Percentiles rank a stretch among this genome's conserved stretches.
Conservation (phyloP, 2,113 vertebrate genomes). For the Leptosomus discolor region DNA sequence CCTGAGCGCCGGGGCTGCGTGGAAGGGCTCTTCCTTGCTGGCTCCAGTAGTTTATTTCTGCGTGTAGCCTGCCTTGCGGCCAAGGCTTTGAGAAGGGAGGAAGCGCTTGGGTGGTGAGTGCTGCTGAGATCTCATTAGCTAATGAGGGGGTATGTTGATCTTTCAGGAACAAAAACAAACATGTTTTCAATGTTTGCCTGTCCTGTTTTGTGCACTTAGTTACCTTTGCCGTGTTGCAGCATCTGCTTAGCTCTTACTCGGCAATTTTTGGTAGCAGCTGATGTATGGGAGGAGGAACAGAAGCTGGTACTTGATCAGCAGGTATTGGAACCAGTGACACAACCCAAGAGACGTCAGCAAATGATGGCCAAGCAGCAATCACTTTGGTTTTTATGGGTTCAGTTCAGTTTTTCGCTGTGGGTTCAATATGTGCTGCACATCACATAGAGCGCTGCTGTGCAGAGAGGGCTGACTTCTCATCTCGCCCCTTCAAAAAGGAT, state of each 20-base stretch:
- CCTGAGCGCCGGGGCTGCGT: background rate
- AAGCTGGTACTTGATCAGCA: background rate
- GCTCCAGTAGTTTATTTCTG: background rate
- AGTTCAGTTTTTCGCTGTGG: background rate
- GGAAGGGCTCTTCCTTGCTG: background rate
- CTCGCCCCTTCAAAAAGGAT: background rate
- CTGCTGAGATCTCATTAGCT: background rate
- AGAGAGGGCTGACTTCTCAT: background rate
- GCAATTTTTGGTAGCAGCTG: background rate
- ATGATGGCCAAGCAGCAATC: background rate
- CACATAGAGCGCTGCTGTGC: background rate
- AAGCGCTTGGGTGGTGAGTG: background rate
- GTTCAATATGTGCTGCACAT: rapidly evolving
- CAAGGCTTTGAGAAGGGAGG: background rate
- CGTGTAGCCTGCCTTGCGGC: background rate
- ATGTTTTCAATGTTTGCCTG: background rate
- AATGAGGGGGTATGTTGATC: background rate
- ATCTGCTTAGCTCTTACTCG: background rate
- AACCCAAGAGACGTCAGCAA: background rate
- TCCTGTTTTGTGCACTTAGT: background rate
- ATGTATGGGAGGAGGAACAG: background rate
- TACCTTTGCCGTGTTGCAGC: slow-evolving; percentile 51
- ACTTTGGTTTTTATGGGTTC: background rate
- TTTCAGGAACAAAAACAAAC: slow-evolving; percentile 9
- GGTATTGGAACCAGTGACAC: background rate